Evolutionary conservation across 2,113 vertebrate genomes (phyloP), one percentile per base, ranked within the genome.

Genomic region (Rhagologus leucostigma): DNA sequence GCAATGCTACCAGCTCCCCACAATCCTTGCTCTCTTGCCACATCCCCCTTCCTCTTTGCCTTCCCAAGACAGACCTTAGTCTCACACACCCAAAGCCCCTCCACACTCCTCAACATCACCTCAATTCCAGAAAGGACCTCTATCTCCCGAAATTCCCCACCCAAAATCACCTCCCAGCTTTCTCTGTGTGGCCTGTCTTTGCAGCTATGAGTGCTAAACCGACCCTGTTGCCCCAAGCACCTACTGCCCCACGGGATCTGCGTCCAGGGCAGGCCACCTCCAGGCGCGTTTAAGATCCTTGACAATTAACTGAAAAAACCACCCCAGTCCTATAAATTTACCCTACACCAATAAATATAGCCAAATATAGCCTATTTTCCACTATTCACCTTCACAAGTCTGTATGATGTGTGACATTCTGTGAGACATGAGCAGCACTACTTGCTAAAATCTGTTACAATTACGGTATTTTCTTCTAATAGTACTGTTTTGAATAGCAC

Each of bases 1-100:
- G 22, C 15, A 26, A 5, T 0, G 13, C 46, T 19, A 11, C 3
- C 5, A 1, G 1, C 78, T 33, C 16, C 19, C 27, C 37, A 47
- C 1, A 1, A 16, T 8, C 16, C 19, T 17, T 0, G 1, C 30
- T 20, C 17, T 68, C 6, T 18, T 0, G 0, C 29, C 60, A 52
- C 1, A 12, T 33, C 9, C 6, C 30, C 9, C 24, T 55, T 52
- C 30, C 35, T 42, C 42, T 79, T n/a, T 33, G 6, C 64, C 39
- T 30, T 56, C 35, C 29, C 62, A 41, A 41, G 5, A 59, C 8
- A 39, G 18, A 47, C 30, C 30, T 59, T 55, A 41, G 18, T 46
- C 14, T 75, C 16, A 65, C 8, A 53, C 32, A 50, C 18, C 4
- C 42, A 53, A 70, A 53, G 52, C 13, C 5, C 4, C 21, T 52